These are phyloP conservation scores for Hypothenemus hampei DNA, from an alignment of 1,140 invertebrate species.

Conservation along the genomic window DNA sequence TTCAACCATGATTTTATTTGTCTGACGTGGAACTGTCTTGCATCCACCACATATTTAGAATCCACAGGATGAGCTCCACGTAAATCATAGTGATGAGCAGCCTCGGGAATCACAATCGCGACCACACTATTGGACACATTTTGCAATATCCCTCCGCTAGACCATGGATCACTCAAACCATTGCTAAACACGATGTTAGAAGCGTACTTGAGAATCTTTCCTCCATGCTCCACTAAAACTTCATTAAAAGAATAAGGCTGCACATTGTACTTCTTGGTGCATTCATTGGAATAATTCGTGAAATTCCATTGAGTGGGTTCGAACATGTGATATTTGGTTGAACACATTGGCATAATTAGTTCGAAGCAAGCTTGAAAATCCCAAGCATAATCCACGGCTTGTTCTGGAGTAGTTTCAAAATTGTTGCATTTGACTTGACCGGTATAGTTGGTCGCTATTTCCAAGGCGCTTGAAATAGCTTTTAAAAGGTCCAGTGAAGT, in stretches of 20 bases:
- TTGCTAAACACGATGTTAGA: slow-evolving; percentile 91
- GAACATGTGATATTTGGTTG: slow-evolving; percentile 81
- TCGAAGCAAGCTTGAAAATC: slow-evolving; percentile 85
- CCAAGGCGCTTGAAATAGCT: slow-evolving; percentile 63
- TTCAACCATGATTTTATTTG: slow-evolving; percentile 68
- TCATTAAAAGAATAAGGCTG: slow-evolving; percentile 56
- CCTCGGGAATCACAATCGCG: slow-evolving; percentile 78
- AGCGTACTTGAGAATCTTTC: slow-evolving; percentile 60
- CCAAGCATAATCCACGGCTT: slow-evolving; percentile 69
- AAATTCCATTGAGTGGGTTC: slow-evolving; percentile 72
- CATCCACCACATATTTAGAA: slow-evolving; percentile 62
- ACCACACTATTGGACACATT: slow-evolving; percentile 62
- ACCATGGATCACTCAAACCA: slow-evolving; percentile 90
- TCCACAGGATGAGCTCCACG: slow-evolving; percentile 65
- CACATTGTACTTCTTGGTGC: slow-evolving; percentile 61
- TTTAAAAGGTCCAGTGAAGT: slow-evolving; percentile 52
- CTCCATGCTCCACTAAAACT: slow-evolving; percentile 74
- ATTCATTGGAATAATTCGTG: slow-evolving; percentile 58
- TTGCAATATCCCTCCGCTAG: slow-evolving; percentile 75
- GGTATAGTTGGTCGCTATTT: slow-evolving; percentile 81
- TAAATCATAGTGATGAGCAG: slow-evolving; percentile 92
- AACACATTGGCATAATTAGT: slow-evolving; percentile 92
- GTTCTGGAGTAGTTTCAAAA: slow-evolving; percentile 47
- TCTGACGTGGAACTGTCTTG: slow-evolving; percentile 62
- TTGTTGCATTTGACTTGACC: slow-evolving; percentile 63